Evolutionary conservation across 2,113 vertebrate species (phyloP).

Genomic region (Spilogale gracilis): DNA sequence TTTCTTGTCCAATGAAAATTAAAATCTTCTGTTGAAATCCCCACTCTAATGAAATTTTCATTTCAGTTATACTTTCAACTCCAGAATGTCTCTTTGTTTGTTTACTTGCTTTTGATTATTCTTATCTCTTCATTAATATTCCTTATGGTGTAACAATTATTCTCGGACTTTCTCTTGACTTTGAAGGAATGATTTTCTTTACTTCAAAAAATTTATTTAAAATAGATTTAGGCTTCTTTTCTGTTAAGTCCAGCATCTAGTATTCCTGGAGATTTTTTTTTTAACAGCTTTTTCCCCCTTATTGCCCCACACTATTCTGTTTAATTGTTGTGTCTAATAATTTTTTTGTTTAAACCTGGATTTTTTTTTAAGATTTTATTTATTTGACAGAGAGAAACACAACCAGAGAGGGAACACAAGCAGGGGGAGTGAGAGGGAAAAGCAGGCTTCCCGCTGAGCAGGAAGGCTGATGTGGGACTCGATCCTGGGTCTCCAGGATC

Average conservation of each 20-base stretch:
- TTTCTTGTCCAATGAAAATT: not conserved
- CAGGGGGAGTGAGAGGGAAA: too few relatives aligned
- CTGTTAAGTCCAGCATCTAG: not conserved
- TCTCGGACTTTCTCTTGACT: not conserved
- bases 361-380: not conserved
- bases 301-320: not conserved
- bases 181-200: not conserved
- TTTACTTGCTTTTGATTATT: not conserved
- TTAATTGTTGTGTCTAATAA: not conserved
- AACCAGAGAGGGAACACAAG: too few relatives aligned
- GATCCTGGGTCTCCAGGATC: too few relatives aligned
- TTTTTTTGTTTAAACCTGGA: not conserved
- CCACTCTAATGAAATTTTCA: not conserved
- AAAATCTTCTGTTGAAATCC: not conserved
- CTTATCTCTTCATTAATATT: not conserved
- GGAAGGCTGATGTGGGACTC: too few relatives aligned
- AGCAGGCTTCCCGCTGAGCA: too few relatives aligned
- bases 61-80: not conserved
- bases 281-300: not conserved
- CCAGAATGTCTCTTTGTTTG: not conserved
- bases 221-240: not conserved
- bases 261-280: not conserved
- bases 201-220: not conserved
- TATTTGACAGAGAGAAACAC: too few relatives aligned
- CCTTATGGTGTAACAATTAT: not conserved